These are phyloP conservation scores for Pygoscelis antarcticus DNA, from an alignment of 2,113 vertebrate genomes.

Conservation along the genomic window DNA sequence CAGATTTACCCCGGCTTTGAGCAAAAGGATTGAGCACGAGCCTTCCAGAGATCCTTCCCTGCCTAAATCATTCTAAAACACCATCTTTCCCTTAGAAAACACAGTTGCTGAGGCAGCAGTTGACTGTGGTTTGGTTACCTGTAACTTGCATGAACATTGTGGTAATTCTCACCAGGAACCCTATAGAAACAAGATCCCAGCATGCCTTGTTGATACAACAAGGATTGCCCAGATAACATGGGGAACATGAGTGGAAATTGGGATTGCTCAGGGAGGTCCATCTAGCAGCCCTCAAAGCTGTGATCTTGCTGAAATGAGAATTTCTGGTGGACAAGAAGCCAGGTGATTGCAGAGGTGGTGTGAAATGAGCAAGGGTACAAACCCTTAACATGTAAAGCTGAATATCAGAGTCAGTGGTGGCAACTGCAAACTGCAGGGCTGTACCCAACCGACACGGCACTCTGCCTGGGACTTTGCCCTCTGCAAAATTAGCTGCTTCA, in stretches of 20 bases:
- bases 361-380: neutral
- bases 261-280: neutral
- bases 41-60: neutral
- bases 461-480: neutral
- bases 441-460: too few relatives aligned
- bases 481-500: neutral
- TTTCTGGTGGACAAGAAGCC: neutral
- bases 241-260: neutral
- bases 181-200: neutral
- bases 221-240: neutral
- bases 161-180: neutral
- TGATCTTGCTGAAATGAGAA: neutral
- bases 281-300: neutral
- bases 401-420: neutral
- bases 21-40: neutral
- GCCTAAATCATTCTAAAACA: neutral
- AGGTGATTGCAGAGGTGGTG: neutral
- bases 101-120: neutral
- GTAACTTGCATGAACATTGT: neutral
- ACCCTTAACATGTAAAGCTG: neutral
- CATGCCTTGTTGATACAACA: rapidly evolving
- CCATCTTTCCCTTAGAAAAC: neutral
- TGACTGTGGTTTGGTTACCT: neutral
- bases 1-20: neutral
- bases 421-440: neutral